Evolutionary conservation across 92 coral and sea anemone species (phyloP).

Genomic region (Epizoanthus fatuus): DNA sequence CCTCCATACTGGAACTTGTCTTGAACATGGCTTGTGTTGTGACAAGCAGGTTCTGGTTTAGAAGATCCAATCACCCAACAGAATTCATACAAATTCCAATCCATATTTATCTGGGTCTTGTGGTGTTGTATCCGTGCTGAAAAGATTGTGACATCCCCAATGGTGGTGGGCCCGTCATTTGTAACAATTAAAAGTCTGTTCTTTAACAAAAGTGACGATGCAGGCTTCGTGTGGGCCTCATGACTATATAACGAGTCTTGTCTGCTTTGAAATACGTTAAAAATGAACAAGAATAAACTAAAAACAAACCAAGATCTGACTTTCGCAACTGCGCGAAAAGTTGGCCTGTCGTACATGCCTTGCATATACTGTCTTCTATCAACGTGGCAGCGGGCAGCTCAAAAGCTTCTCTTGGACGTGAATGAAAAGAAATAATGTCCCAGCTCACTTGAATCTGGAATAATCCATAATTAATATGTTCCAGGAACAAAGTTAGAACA

Average conservation of each 20-base stretch:
- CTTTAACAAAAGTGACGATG: not conserved
- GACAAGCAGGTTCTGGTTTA: too few relatives aligned
- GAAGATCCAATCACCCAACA: too few relatives aligned
- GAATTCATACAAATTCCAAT: too few relatives aligned
- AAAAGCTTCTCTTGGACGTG: conserved; percentile 4
- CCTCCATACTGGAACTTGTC: too few relatives aligned
- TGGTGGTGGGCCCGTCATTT: conserved; percentile 45
- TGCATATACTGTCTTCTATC: not conserved
- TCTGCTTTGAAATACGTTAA: conserved; percentile 22
- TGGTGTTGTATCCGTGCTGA: conserved; percentile 38
- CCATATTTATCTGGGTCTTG: not conserved
- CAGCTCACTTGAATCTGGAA: too few relatives aligned
- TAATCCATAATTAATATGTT: too few relatives aligned
- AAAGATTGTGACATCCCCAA: conserved; percentile 66
- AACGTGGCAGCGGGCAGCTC: not conserved
- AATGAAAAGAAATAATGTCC: too few relatives aligned
- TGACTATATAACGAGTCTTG: not conserved
- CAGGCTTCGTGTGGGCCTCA: not conserved
- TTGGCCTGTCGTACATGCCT: not conserved
- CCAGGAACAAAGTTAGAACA: too few relatives aligned
- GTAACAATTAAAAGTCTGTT: conserved; percentile 37
- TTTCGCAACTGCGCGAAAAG: conserved; percentile 6
- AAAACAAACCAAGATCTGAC: conserved; percentile 23
- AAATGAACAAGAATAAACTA: conserved; percentile 23
- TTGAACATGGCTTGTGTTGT: too few relatives aligned